phyloP scores from a whole-genome alignment of 2,113 vertebrate species.

The Enhydra lutris region DNA sequence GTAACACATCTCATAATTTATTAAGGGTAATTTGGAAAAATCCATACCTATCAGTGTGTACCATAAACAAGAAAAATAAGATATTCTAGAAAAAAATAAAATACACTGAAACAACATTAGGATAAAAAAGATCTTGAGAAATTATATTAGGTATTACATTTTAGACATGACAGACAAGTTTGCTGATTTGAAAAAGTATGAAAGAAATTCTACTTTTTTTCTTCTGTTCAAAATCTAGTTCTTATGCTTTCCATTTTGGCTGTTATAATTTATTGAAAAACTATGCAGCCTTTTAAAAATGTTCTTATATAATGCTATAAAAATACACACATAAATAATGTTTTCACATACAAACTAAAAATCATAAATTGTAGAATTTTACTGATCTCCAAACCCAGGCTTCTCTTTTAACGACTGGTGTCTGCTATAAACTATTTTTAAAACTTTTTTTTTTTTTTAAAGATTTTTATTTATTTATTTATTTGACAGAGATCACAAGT shows the following conservation, averaged over 20 bases:
- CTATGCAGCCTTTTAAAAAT: neutral
- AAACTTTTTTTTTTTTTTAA: neutral
- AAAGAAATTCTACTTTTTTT: neutral
- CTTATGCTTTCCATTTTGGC: neutral
- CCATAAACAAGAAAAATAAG: neutral
- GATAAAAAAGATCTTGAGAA: neutral
- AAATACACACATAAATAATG: neutral
- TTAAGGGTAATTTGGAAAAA: neutral
- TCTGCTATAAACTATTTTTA: neutral
- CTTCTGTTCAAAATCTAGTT: neutral
- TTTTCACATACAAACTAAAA: neutral
- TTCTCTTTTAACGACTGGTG: neutral
- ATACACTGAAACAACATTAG: neutral
- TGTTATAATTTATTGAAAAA: neutral
- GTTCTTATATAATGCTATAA: neutral
- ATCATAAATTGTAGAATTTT: neutral
- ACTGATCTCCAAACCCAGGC: neutral
- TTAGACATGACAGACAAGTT: neutral
- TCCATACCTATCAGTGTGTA: neutral
- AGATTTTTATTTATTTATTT: too few species aligned
- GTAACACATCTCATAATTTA: neutral
- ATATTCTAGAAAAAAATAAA: neutral
- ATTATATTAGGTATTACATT: neutral
- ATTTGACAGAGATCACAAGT: too few species aligned
- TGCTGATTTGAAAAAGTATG: neutral